Evolutionary conservation across 2,888 invertebrate species (phyloP), one percentile per base, ranked within the genome.

Genomic region (Melinaea menophilus): DNA sequence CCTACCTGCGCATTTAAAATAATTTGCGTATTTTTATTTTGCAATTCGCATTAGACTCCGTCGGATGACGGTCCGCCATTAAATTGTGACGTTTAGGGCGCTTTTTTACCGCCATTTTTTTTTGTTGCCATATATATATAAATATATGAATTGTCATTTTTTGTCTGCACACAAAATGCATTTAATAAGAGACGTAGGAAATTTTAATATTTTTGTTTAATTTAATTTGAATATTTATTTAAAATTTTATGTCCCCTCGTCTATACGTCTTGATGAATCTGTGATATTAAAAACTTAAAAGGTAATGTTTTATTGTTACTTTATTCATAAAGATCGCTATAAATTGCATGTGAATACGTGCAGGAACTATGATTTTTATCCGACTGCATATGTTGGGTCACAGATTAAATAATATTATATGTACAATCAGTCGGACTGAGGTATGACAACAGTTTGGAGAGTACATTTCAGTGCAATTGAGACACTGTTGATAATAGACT

Each of bases 1-100:
- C 81, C 82, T 85, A 85, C 86, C 88, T 88, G 88, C 79, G 75
- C 86, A 87, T 90, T 89, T 89, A 86, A 89, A 90, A 88, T 87
- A 90, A 90, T 90, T 89, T 88, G 81, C 76, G 75, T 76, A 77
- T 77, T 82, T 84, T 83, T 84, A 84, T 77, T 74, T 77, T 76
- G 76, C 74, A 71, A 22, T 73, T 73, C 74, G 76, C 81, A 81
- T 86, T 84, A 85, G 84, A 76, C 72, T 69, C 75, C 72, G 72
- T 69, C 76, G 76, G 78, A 79, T 82, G 80, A 82, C 82, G 82
- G 77, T 66, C 73, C 69, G 81, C 80, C 80, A 85, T 86, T 84
- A 86, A 74, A 72, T 75, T 72, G 75, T 71, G 76, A 80, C 77
- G 76, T 74, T 75, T 72, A 73, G 72, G 73, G 74, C 68, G 63